A percentile compares a stretch with the other conserved stretches of the same genome.
Conservation (phyloP, 2,888 invertebrate species). For the Nematopogon swammerdamellus region DNA sequence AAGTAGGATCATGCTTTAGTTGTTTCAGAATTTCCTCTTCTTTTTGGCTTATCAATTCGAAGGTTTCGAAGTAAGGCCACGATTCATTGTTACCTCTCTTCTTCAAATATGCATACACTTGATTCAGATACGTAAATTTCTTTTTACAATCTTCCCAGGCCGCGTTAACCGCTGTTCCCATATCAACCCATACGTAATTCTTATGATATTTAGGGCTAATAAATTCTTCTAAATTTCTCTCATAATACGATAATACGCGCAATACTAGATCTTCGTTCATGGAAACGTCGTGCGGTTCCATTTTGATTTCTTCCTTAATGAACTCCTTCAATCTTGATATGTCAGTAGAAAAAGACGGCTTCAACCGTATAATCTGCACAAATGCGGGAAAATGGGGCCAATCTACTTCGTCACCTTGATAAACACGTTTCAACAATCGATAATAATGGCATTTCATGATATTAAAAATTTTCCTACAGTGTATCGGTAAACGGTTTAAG, state of each 20-base stretch:
- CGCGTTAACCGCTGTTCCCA: slow-evolving; percentile 26
- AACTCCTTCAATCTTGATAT: slow-evolving; percentile 26
- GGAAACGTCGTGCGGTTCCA: slow-evolving; percentile 23
- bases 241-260: slow-evolving; percentile 30
- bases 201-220: slow-evolving; percentile 35
- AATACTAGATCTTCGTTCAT: slow-evolving; percentile 26
- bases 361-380: slow-evolving; percentile 18
- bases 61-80: slow-evolving; percentile 18
- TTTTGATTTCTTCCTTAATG: slow-evolving; percentile 17
- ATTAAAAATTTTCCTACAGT: slow-evolving; percentile 14
- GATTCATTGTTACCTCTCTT: slow-evolving; percentile 22
- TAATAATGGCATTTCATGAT: slow-evolving; percentile 23
- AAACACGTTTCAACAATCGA: slow-evolving; percentile 32
- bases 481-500: not conserved
- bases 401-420: slow-evolving; percentile 20
- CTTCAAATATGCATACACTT: slow-evolving; percentile 26
- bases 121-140: slow-evolving; percentile 36
- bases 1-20: slow-evolving; percentile 7
- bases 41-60: slow-evolving; percentile 25
- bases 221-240: slow-evolving; percentile 37
- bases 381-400: slow-evolving; percentile 11
- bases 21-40: slow-evolving; percentile 22
- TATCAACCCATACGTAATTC: slow-evolving; percentile 35
- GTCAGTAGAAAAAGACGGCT: slow-evolving; percentile 23
- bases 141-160: slow-evolving; percentile 31